Evolutionary conservation across 2,113 vertebrate genomes (phyloP), one percentile per base, ranked within the genome.

Genomic region (Nicator chloris): DNA sequence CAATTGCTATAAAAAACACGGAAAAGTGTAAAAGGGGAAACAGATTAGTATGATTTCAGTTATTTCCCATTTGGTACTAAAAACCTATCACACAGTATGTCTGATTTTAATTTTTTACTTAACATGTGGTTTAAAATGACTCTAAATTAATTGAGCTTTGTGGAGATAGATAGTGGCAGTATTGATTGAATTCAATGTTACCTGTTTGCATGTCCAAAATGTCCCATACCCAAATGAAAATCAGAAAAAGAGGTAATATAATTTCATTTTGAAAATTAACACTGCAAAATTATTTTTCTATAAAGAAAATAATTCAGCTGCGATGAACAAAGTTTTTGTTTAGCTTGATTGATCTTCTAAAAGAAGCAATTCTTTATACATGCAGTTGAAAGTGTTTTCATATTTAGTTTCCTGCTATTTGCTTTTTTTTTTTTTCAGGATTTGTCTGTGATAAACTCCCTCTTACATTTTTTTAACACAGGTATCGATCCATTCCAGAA

Each of bases 401-500:
- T 72, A 61, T 69, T 85, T 70, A 24, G 13, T 72, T 88, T 49
- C 37, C 35, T 80, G 14, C 24, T 31, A 7, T 56, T 82, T 51
- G 15, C 51, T 7, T 57, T 61, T 72, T 59, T 61, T 72, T 59
- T 68, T 71, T 40, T 71, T 24, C 39, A 63, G 54, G 26, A 49
- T 69, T 87, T 65, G 11, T 84, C 20, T 56, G 1, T 93, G 83
- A 87, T 8, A 35, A 80, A 61, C 7, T 73, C 8, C 80, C 5
- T 10, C 11, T 12, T 42, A 9, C 4, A 6, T 56, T 73, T 66
- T 72, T 90, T 95, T 18, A 51, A 70, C 39, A 22, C 80, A 97
- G 96, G 53, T 97, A 57, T 33, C 51, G 95, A 13, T 76, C 53
- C 39, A 63, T 95, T 84, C 71, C 47, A 92, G 92, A 96, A 79